Evolutionary conservation across 2,113 vertebrate species (phyloP).

Genomic region (Pseudopodoces humilis): DNA sequence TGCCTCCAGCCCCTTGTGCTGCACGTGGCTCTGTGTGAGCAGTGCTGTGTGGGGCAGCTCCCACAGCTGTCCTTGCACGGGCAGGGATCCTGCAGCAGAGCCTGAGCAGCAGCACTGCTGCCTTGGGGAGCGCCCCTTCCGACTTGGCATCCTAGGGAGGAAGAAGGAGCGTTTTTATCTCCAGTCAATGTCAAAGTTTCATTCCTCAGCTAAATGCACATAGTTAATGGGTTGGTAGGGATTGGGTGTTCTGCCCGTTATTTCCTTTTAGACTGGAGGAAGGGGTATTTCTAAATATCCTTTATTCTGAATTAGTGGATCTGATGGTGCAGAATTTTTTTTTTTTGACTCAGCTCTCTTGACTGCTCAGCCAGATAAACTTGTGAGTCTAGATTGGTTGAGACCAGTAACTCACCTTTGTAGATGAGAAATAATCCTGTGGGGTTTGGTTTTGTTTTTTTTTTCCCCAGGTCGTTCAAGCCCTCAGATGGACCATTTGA

Average conservation of each 20-base stretch:
- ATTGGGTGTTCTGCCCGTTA: background rate
- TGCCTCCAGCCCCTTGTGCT: background rate
- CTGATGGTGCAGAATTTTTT: conserved; percentile 33
- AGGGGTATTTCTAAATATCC: conserved; percentile 17
- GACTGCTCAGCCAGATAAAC: background rate
- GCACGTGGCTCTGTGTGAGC: background rate
- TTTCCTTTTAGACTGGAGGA: background rate
- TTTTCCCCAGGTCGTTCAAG: conserved; percentile 81
- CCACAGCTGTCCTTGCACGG: background rate
- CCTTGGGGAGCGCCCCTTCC: background rate
- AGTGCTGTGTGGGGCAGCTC: background rate
- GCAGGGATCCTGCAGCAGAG: background rate
- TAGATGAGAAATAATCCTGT: conserved; percentile 28
- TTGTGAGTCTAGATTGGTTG: conserved; percentile 19
- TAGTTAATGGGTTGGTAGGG: background rate
- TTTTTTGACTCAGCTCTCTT: background rate
- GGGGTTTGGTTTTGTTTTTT: background rate
- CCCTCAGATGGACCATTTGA: conserved; percentile 83
- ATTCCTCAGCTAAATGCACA: background rate
- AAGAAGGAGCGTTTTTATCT: background rate
- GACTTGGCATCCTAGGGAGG: background rate
- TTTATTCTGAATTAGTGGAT: conserved; percentile 47
- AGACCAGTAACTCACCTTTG: background rate
- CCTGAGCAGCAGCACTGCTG: background rate
- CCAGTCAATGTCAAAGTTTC: background rate